Percentiles rank a stretch among this genome's conserved stretches.
Evolutionary conservation across 23 tunicate genomes (phyloP).

Genomic region (Trididemnum clinides): DNA sequence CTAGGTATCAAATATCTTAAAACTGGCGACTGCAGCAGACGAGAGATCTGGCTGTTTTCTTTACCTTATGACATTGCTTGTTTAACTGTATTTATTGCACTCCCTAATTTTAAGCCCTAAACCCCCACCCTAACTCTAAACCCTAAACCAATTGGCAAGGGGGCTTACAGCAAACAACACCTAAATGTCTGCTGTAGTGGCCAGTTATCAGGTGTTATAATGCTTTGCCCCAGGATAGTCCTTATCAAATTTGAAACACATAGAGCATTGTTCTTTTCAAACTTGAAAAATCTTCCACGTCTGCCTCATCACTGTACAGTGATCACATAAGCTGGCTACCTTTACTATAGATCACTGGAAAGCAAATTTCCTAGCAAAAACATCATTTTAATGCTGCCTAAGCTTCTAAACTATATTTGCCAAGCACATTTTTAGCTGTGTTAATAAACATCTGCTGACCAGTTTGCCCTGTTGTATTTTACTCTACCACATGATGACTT

Average conservation of each 20-base stretch:
- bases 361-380: neutral
- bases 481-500: too few relatives aligned
- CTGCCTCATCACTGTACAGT: too few relatives aligned
- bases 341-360: neutral
- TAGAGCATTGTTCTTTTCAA: neutral
- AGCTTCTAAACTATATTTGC: neutral
- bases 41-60: too few relatives aligned
- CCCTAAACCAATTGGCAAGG: too few relatives aligned
- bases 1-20: neutral
- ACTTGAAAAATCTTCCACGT: neutral
- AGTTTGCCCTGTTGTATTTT: too few relatives aligned
- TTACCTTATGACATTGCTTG: neutral
- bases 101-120: too few relatives aligned
- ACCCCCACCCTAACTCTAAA: too few relatives aligned
- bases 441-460: too few relatives aligned
- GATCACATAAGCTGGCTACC: neutral
- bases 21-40: too few relatives aligned
- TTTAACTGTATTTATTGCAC: neutral
- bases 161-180: too few relatives aligned
- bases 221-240: neutral
- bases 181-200: neutral
- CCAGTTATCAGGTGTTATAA: neutral
- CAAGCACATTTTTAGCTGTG: too few relatives aligned
- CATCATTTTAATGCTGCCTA: neutral
- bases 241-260: neutral